Base-by-base conservation (phyloP, 2,113 vertebrate genomes). In the Epinephelus moara region DNA sequence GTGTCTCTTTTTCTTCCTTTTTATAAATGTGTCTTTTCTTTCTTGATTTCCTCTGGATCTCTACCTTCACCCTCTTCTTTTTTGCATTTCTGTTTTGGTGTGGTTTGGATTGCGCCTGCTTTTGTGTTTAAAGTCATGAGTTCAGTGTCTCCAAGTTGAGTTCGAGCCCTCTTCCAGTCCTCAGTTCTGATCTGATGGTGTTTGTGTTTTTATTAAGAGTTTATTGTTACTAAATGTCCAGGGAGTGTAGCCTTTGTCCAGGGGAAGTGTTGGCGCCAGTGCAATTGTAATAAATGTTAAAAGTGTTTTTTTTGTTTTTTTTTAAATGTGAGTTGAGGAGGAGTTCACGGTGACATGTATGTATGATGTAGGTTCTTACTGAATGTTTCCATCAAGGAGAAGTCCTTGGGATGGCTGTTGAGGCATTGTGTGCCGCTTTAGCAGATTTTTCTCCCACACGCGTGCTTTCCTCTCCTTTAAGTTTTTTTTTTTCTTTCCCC, bases 81-180 rank as follows among this genome's bases (percentile, higher is more conserved):
- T 75, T 87, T 81, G 81, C 82, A 30, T 78, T 84, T 90, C 61
- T 82, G 78, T 92, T 91, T 93, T 93, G 92, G 85, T 90, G 91
- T 93, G 93, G 90, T 92, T 92, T 91, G 87, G 86, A 88, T 91
- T 92, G 81, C 79, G 82, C 76, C 91, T 88, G 90, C 74, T 85
- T 89, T 79, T 93, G 81, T 71, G 50, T 93, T 94, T 86, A 52
- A 89, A 87, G 87, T 91, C 84, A 84, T 50, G 55, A 85, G 70
- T 89, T 92, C 81, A 85, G 80, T 87, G 81, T 94, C 82, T 88
- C 86, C 72, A 37, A 61, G 78, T 85, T 89, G 79, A 84, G 71
- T 91, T 89, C 75, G 67, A 82, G 86, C 76, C 92, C 78, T 80
- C 55, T 67, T 85, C 74, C 85, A 55, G 62, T 90, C 77, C 80